Conservation (phyloP, 2,797 vertebrate genomes). For the Acrocephalus scirpaceus region DNA sequence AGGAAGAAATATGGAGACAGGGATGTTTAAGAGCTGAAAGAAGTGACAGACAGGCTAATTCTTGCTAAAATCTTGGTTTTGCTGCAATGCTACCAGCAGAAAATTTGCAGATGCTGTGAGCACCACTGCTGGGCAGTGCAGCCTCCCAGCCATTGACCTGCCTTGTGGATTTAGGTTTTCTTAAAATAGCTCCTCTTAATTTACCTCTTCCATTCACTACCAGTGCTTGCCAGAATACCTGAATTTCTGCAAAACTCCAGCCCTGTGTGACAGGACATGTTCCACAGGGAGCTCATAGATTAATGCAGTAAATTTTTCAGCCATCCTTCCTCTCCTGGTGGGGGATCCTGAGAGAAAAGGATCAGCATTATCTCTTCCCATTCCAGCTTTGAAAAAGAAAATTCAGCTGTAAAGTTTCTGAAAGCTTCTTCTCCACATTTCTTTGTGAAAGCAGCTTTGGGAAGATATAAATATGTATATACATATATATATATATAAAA, state of each 20-base stretch:
- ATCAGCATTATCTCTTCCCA: background rate
- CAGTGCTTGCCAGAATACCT: background rate
- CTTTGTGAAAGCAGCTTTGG: slow-evolving; percentile 33
- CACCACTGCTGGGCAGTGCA: background rate
- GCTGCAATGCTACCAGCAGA: background rate
- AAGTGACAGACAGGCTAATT: background rate
- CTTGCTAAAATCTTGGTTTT: background rate
- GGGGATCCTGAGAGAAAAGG: background rate
- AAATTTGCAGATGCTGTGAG: background rate
- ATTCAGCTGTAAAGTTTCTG: slow-evolving; percentile 23
- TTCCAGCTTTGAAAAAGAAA: slow-evolving; percentile 27
- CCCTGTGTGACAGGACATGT: background rate
- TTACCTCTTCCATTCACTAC: background rate
- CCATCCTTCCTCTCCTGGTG: background rate
- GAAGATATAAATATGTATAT: slow-evolving; percentile 62
- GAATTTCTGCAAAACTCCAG: background rate
- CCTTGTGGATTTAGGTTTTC: background rate
- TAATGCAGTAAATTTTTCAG: background rate
- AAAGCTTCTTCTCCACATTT: slow-evolving; percentile 30
- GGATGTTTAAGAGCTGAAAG: background rate
- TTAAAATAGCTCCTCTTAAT: background rate
- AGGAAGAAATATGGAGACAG: background rate
- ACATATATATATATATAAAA: background rate
- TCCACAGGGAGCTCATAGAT: background rate
- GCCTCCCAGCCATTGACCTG: background rate